Base-by-base conservation (phyloP, 2,113 vertebrate species). In the Semicossyphus pulcher region DNA sequence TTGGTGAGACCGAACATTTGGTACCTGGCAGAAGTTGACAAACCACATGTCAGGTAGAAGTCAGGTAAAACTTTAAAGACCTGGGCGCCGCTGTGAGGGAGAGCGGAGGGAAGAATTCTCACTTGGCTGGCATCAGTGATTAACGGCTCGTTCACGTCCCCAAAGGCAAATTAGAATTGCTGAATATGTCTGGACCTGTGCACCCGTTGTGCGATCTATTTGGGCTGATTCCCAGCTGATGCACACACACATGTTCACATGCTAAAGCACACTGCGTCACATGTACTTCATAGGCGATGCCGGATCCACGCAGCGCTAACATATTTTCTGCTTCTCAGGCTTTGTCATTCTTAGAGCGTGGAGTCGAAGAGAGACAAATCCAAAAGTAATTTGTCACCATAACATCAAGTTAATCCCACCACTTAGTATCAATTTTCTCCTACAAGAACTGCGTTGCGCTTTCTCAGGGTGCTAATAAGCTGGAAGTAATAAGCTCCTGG, bases 361-460 rank as follows among this genome's bases (percentile, higher is more conserved):
- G 60, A 77, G 61, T 54, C 8, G 58, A 84, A 78, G 32, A 42
- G 67, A 84, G 56, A 61, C 29, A 62, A 76, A 71, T 62, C 57
- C 73, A 45, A 78, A 86, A 83, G 67, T 61, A 61, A 85, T 88
- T 85, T 80, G 66, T 78, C 62, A 70, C 47, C 49, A 48, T 65
- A 76, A 64, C 77, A 56, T 57, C n/a, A 61, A 78, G 52, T 86
- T 88, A 83, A 89, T 91, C 72, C 65, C 56, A 76, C 51, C 70
- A 86, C 72, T 92, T 87, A 86, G 78, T 72, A 87, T 90, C 81
- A 80, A 83, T 91, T 90, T 91, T 88, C 88, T 74, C 44, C 64
- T 60, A 83, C 77, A 73, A 57, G 80, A 90, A 76, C 74, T 77
- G 64, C 78, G 39, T n/a, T 62, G 75, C 74, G 76, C 89, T 87